A percentile compares a stretch with the other conserved stretches of the same genome.
phyloP scores from a whole-genome alignment of 23 tunicate species.

The Ascidia mentula region DNA sequence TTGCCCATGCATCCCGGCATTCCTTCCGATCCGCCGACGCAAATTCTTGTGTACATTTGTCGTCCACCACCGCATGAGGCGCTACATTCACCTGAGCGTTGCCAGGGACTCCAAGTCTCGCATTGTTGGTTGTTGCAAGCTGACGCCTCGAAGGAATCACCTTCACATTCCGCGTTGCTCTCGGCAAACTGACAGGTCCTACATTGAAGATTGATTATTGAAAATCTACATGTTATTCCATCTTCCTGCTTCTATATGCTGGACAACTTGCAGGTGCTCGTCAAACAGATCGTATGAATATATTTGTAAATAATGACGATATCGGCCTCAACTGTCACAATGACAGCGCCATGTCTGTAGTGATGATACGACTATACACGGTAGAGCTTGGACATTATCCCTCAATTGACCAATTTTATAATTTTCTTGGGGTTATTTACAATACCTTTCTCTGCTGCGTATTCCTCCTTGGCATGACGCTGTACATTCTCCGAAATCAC shows the following conservation, averaged over 20 bases:
- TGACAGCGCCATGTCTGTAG: no score
- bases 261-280: no score
- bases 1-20: slow-evolving; percentile 53
- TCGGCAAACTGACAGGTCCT: background rate
- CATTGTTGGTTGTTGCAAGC: slow-evolving; percentile 31
- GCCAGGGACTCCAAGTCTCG: slow-evolving; percentile 53
- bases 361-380: no score
- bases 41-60: slow-evolving; percentile 36
- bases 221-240: no score
- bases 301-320: no score
- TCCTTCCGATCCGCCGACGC: slow-evolving; percentile 42
- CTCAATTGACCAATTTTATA: no score
- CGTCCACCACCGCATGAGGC: slow-evolving; percentile 68
- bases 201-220: background rate
- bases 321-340: no score
- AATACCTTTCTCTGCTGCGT: slow-evolving; percentile 42
- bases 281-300: no score
- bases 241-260: no score
- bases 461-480: slow-evolving; percentile 53
- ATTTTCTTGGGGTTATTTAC: no score
- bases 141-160: slow-evolving; percentile 5
- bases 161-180: slow-evolving; percentile 52
- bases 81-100: slow-evolving; percentile 30
- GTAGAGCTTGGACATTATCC: no score
- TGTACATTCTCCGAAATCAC: slow-evolving; percentile 39